Conservation (phyloP, 2,113 vertebrate species). For the Forbesichthys papilliferus region DNA sequence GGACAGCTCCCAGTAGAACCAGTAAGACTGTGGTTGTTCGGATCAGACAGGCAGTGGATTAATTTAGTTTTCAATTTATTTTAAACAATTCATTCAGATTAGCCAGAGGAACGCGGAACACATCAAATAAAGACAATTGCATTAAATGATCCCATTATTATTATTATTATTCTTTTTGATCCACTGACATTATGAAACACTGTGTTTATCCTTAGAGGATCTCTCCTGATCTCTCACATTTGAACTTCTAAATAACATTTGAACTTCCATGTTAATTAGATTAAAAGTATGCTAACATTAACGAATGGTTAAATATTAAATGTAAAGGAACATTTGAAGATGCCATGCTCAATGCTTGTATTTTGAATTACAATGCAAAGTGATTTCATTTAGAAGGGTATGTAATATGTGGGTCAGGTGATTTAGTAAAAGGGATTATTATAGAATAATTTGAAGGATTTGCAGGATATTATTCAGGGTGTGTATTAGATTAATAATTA, state of each 20-base stretch:
- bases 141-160: slow-evolving; percentile 78
- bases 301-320: too few species aligned
- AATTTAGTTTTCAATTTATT: slow-evolving; percentile 67
- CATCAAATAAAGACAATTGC: slow-evolving; percentile 77
- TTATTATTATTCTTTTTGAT: slow-evolving; percentile 70
- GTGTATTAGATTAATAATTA: slow-evolving; percentile 73
- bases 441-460: slow-evolving; percentile 68
- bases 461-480: slow-evolving; percentile 65
- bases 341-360: not conserved
- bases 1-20: not conserved
- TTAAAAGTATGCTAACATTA: not conserved
- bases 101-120: slow-evolving; percentile 64
- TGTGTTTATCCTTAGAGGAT: slow-evolving; percentile 58
- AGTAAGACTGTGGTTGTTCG: not conserved
- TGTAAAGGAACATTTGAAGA: not conserved
- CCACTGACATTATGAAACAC: slow-evolving; percentile 72
- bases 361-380: slow-evolving; percentile 3
- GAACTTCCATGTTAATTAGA: not conserved
- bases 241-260: too few species aligned
- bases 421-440: slow-evolving; percentile 70
- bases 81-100: slow-evolving; percentile 74
- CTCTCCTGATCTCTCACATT: too few species aligned
- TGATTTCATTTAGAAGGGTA: not conserved
- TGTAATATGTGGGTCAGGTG: slow-evolving; percentile 60
- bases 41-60: slow-evolving; percentile 31